These are phyloP conservation scores for Corythaixoides concolor DNA, from an alignment of 2,113 vertebrate species.

Conservation along the genomic window DNA sequence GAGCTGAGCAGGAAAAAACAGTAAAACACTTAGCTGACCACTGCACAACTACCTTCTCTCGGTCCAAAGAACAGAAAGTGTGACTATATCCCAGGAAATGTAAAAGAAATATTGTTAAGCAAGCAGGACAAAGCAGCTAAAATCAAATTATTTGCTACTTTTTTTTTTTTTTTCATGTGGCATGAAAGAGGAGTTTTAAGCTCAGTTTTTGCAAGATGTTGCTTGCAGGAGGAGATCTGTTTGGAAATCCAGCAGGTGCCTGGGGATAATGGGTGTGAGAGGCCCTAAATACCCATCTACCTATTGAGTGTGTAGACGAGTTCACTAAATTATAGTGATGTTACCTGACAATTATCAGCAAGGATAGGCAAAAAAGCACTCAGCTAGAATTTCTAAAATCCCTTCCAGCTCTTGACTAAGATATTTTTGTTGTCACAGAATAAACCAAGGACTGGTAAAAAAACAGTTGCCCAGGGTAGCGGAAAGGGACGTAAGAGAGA, in stretches of 20 bases:
- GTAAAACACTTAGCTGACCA: neutral
- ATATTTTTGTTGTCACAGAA: neutral
- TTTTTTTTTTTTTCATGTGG: neutral
- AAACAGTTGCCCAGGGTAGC: slow-evolving; percentile 10
- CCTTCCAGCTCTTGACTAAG: neutral
- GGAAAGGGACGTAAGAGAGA: neutral
- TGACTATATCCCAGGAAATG: neutral
- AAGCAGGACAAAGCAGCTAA: neutral
- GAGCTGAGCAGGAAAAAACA: slow-evolving; percentile 12
- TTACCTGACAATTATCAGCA: neutral
- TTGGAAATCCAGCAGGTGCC: neutral
- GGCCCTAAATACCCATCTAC: neutral
- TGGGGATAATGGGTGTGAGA: neutral
- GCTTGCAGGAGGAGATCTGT: neutral
- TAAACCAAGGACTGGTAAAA: slow-evolving; percentile 3
- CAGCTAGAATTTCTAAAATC: neutral
- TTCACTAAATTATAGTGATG: neutral
- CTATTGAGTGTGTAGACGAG: neutral
- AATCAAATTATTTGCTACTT: neutral
- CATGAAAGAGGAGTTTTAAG: neutral
- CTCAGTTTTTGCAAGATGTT: neutral
- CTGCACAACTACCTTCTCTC: neutral
- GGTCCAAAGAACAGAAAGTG: neutral
- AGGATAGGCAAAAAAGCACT: neutral
- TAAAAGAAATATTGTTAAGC: neutral